Evolutionary conservation across 1,140 invertebrate species (phyloP), one percentile per base, ranked within the genome.

Genomic region (Pseudomyrmex flavicornis): DNA sequence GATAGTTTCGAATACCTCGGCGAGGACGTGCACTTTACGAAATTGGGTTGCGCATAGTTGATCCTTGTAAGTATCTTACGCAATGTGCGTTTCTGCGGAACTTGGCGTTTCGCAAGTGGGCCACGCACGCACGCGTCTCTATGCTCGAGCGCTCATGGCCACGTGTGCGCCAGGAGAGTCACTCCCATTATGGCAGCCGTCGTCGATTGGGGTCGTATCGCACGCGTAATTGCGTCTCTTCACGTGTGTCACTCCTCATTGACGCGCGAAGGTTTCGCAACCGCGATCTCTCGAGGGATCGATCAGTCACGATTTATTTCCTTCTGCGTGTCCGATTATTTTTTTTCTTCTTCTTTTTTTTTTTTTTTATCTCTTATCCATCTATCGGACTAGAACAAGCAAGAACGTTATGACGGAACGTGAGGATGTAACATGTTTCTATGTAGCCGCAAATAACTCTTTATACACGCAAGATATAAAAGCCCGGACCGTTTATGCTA

Each of bases 131-230:
- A 77, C 74, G 74, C 63, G 54, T 59, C 63, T 66, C 44, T 79
- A 77, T 68, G 82, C 82, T 84, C 63, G 82, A 69, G 63, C 54
- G 82, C 82, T 84, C 82, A 84, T 44, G 74, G 82, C 82, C 82
- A 84, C 82, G 82, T 79, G 35, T 35, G 35, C 4, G 35, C 35
- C 35, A 35, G 82, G 50, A 74, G 70, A 82, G 48, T 82, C 79
- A 82, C 58, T 82, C 79, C 69, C 79, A 82, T 82, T 82, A 75
- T 76, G 75, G 74, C 68, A 56, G 74, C 56, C 63, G n/a, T 8
- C 62, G 80, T 12, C 48, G 26, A 66, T 83, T 50, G 82, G 69
- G 74, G 73, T 22, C 82, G 73, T 65, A 76, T 76, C 61, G 54
- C 63, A 69, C 46, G 54, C 74, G 74, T 79, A 84, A 69, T 69